A percentile compares a stretch with the other conserved stretches of the same genome.
Evolutionary conservation across 2,888 invertebrate species (phyloP).

Genomic region (Globia sparganii): DNA sequence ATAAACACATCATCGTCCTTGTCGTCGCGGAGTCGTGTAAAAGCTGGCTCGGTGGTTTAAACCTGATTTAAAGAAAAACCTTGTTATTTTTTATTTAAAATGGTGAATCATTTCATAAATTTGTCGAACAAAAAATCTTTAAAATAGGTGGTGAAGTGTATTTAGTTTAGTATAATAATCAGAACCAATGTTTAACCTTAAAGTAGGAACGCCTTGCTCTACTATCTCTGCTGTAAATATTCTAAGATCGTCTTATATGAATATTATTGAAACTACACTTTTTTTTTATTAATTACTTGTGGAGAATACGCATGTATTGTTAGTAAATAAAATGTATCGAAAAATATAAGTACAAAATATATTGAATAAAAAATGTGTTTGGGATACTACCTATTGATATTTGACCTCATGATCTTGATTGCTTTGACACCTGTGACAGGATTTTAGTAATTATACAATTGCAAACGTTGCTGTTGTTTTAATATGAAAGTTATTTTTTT

Average conservation of each 20-base stretch:
- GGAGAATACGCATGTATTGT: constrained; percentile 8
- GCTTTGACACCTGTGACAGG: neutral
- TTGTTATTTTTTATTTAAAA: no score
- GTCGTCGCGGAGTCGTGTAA: neutral
- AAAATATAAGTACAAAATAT: constrained; percentile 53
- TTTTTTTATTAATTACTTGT: constrained; percentile 11
- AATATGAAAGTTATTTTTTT: neutral
- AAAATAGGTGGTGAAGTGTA: neutral
- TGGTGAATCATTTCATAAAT: neutral
- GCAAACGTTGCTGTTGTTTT: neutral
- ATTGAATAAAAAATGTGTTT: constrained; percentile 51
- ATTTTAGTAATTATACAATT: neutral
- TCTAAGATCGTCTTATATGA: neutral
- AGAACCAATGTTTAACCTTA: neutral
- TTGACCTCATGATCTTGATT: neutral
- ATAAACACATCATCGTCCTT: neutral
- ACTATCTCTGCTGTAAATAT: constrained; percentile 12
- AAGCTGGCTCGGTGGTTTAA: neutral
- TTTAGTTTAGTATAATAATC: neutral
- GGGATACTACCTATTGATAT: neutral
- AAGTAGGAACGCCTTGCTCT: constrained; percentile 4
- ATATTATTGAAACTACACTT: constrained; percentile 17
- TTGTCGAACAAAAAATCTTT: neutral
- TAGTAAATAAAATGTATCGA: constrained; percentile 29
- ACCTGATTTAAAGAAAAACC: neutral